phyloP scores from a whole-genome alignment of 1,140 invertebrate species.

The Pogonomyrmex barbatus region DNA sequence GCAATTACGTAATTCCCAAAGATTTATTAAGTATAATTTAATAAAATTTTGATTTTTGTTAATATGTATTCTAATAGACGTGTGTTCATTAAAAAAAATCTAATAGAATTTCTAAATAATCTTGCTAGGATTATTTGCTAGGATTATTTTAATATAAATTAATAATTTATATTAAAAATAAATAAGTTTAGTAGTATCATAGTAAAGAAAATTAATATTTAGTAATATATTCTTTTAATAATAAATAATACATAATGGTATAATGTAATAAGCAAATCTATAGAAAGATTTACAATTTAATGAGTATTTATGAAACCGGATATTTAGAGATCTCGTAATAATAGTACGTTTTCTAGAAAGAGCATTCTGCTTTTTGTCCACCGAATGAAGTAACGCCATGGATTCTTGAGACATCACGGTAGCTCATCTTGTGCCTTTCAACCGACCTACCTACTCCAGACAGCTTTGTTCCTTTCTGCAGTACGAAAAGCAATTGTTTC shows the following conservation, averaged over 20 bases:
- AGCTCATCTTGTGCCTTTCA: conserved; percentile 75
- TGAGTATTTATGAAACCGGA: neutral
- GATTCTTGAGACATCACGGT: conserved; percentile 69
- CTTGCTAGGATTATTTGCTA: neutral
- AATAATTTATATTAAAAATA: neutral
- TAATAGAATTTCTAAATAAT: neutral
- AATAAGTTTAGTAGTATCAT: neutral
- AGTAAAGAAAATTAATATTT: neutral
- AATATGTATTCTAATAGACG: neutral
- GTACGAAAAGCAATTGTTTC: conserved; percentile 78
- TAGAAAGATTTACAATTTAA: neutral
- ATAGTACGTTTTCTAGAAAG: neutral
- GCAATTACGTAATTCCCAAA: neutral
- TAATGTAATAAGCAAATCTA: no score
- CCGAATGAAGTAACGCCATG: conserved; percentile 53
- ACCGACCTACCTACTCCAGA: conserved; percentile 64
- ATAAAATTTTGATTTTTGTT: neutral
- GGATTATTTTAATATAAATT: no score
- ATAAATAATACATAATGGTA: neutral
- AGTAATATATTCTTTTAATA: neutral
- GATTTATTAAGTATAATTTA: neutral
- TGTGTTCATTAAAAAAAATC: neutral
- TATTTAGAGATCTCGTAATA: conserved; percentile 29
- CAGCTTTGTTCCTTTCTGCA: conserved; percentile 75
- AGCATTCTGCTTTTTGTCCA: conserved; percentile 10